Base-by-base conservation (phyloP, 30 jellyfish, hydroid and myxozoan genomes). In the Aurelia aurita region DNA sequence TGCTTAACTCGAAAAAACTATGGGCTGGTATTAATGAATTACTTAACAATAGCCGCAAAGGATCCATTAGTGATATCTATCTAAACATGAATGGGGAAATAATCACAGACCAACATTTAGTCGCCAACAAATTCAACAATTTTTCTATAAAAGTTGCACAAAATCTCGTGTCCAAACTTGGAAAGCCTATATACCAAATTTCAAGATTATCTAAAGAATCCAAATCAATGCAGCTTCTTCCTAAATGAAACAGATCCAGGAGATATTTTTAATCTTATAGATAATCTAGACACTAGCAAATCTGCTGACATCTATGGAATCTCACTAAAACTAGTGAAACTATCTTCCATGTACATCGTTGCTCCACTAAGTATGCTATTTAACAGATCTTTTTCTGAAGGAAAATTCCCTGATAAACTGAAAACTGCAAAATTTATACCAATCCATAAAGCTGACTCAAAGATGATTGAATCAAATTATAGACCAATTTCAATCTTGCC, bases 381-480 rank as follows among this genome's bases (percentile, higher is more conserved):
- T 13, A 77, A 77, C 21, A 58, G 79, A 19, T 31, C 80, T 46
- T 79, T 79, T 63, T 61, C 72, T 32, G 76, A 43, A 12, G 89
- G 89, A 20, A 73, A 46, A 49, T 79, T 64, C 58, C 89, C 89
- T 21, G 89, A 62, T 5, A 76, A 76, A 76, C 60, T 57, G 53
- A 76, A 76, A 76, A 58, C 60, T 59, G 88, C 88, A 43, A 76
- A 76, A 76, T 46, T 3, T 59, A 76, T 34, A 20, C 88, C 88
- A 9, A 57, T 76, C 32, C 88, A 61, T 27, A 79, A 61, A 61
- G 74, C 81, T 29, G 46, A 79, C 23, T 79, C 89, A 62, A 79
- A 79, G 76, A 29, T 61, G 47, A 73, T 61, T 26, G 29, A 28
- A 16, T 80, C 81, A 60, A 61, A 79, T 28, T 79, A 63, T 47